Evolutionary conservation across 2,797 vertebrate species (phyloP).

Genomic region (Acomys russatus): DNA sequence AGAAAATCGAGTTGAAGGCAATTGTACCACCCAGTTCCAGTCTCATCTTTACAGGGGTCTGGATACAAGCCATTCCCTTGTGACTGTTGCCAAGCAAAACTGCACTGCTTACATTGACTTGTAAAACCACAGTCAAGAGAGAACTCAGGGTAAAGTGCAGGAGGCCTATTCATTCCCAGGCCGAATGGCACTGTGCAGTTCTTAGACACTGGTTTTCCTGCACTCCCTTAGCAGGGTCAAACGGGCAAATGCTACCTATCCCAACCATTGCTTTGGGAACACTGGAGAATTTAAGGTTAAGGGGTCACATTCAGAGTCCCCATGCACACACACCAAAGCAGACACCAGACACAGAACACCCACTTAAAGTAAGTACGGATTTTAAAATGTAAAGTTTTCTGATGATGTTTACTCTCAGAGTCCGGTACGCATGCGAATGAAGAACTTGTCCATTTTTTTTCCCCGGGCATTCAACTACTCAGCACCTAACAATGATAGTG

Average conservation of each 20-base stretch:
- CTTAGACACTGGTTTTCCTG: neutral
- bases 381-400: neutral
- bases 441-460: neutral
- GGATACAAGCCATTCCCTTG: neutral
- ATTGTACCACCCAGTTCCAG: neutral
- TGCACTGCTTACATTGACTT: conserved; percentile 14
- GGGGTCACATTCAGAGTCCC: neutral
- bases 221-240: neutral
- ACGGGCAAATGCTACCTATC: no score
- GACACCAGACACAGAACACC: neutral
- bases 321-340: neutral
- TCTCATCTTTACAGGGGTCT: neutral
- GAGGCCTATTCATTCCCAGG: neutral
- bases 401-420: neutral
- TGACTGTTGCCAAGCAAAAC: neutral
- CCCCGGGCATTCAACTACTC: neutral
- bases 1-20: neutral
- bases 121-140: neutral
- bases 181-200: neutral
- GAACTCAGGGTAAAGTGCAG: neutral
- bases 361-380: neutral
- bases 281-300: neutral
- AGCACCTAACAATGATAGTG: neutral
- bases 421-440: neutral
- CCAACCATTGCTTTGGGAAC: neutral